A percentile compares a stretch with the other conserved stretches of the same genome.
phyloP scores from a whole-genome alignment of 2,797 vertebrate genomes.

The Danio aesculapii region DNA sequence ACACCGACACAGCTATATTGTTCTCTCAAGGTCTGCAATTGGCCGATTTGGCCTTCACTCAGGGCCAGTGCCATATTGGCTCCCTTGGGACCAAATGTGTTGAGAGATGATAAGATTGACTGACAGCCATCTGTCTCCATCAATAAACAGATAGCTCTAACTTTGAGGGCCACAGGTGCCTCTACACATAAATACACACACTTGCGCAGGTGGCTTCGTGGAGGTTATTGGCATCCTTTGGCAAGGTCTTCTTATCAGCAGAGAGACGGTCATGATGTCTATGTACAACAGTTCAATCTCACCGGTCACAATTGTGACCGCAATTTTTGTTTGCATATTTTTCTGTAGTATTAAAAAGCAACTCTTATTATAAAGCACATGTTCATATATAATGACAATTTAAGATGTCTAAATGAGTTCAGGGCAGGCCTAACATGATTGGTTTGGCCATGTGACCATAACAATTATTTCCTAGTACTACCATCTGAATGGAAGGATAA shows the following conservation, averaged over 20 bases:
- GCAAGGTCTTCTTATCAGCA: conserved; percentile 58
- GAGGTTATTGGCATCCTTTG: conserved; percentile 40
- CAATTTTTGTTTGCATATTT: too few relatives aligned
- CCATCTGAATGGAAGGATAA: too few relatives aligned
- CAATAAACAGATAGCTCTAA: conserved; percentile 77
- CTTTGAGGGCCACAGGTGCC: conserved; percentile 63
- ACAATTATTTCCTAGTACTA: too few relatives aligned
- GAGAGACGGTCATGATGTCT: conserved; percentile 26
- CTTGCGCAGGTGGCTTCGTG: conserved; percentile 17
- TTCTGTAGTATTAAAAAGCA: too few relatives aligned
- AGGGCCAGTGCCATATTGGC: conserved; percentile 58
- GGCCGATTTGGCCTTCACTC: conserved; percentile 59
- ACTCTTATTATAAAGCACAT: too few relatives aligned
- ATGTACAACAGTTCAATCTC: neutral
- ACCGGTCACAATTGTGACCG: too few relatives aligned
- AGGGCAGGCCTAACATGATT: too few relatives aligned
- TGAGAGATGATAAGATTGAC: conserved; percentile 80
- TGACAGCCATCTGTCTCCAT: conserved; percentile 77
- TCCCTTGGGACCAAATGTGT: conserved; percentile 73
- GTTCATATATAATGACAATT: too few relatives aligned
- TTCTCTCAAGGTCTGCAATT: conserved; percentile 71
- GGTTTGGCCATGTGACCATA: too few relatives aligned
- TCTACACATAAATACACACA: conserved; percentile 16
- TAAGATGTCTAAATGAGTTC: too few relatives aligned
- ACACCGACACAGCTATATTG: conserved; percentile 57